Evolutionary conservation across 2,888 invertebrate species (phyloP).

Genomic region (Sicus ferrugineus): DNA sequence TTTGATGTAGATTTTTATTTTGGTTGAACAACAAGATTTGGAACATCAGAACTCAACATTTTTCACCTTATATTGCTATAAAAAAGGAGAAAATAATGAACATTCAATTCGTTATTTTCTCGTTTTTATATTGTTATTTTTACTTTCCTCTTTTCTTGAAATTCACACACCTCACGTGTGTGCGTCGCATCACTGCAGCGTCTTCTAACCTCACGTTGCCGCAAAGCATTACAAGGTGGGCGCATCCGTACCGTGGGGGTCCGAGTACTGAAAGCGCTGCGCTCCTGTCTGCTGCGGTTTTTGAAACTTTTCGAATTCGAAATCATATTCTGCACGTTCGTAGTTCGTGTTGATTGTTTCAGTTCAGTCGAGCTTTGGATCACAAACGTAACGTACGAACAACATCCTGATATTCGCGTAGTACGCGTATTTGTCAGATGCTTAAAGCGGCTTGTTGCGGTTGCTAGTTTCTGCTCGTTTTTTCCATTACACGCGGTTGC

Average conservation of each 20-base stretch:
- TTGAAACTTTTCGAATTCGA: slow-evolving; percentile 29
- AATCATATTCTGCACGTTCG: not conserved
- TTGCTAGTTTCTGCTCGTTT: not conserved
- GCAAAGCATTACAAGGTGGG: not conserved
- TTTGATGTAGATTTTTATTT: too few species aligned
- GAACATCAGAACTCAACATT: too few species aligned
- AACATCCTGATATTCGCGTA: not conserved
- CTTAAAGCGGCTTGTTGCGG: not conserved
- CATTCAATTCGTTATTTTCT: not conserved
- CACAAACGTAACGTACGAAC: slow-evolving; percentile 18
- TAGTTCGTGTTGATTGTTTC: slow-evolving; percentile 4
- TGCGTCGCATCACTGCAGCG: not conserved
- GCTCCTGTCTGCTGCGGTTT: not conserved
- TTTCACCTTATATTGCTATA: too few species aligned
- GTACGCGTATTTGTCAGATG: not conserved
- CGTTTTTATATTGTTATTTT: not conserved
- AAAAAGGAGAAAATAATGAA: not conserved
- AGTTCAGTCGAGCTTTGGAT: slow-evolving; percentile 20
- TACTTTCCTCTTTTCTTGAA: not conserved
- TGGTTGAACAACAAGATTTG: too few species aligned
- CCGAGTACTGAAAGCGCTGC: not conserved
- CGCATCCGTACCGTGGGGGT: not conserved
- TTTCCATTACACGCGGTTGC: not conserved
- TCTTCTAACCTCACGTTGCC: not conserved
- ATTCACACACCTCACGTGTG: not conserved